Evolutionary conservation across 2,797 vertebrate genomes (phyloP), one percentile per base, ranked within the genome.

Genomic region (Sebastolobus altivelis): DNA sequence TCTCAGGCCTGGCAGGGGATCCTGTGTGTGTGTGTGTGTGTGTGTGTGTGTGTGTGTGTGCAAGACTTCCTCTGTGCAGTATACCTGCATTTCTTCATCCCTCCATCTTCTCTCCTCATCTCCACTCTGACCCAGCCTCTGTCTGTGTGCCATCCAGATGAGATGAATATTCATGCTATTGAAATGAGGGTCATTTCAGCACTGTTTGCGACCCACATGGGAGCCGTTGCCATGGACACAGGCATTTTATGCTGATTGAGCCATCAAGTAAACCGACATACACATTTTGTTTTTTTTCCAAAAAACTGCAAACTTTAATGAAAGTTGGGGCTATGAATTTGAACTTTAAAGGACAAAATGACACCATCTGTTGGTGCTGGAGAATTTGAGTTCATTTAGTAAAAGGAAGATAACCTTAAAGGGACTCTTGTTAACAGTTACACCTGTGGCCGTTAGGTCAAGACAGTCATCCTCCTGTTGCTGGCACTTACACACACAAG

Each of bases 131-230:
- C 72, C 70, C 74, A 67, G 73, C 14, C 72, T 73, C 71, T 35
- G 61, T 62, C 69, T 69, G 67, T 9, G 37, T 65, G 77, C 16
- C 49, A 52, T 20, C 61, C 60, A 67, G 60, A 79, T 52, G 25
- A 78, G 75, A 83, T 89, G 82, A 91, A 86, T 91, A 87, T 88
- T 76, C 78, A 87, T 84, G 67, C 2, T 76, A 83, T 86, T 80
- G 54, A 81, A 87, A 89, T 82, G 25, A 86, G 80, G 73, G 83
- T 82, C 73, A 73, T 61, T 58, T 65, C 74, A 2, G 11, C 52
- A 3, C 37, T 25, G 72, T 80, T 84, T 81, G 81, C 25, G 63
- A 56, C 62, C 40, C 58, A 65, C 75, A 61, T 33, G 37, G 66
- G 69, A 77, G 54, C 69, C n/a, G 90, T 90, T 88, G 69, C 62